Percentiles rank a stretch among this genome's conserved stretches.
phyloP scores from a whole-genome alignment of 1,140 invertebrate species.

The Atta texana region DNA sequence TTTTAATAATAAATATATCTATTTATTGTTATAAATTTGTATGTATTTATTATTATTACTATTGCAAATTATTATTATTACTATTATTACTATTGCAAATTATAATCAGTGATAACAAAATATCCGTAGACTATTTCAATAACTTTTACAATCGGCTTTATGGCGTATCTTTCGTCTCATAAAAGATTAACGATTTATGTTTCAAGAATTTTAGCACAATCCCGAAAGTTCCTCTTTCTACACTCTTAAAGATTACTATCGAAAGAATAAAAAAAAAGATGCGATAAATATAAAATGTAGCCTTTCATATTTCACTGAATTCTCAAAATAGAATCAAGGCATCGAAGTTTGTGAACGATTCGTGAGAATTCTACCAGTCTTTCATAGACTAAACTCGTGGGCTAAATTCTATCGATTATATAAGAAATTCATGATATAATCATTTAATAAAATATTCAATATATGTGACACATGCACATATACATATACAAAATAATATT shows the following conservation, averaged over 20 bases:
- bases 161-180: conserved; percentile 10
- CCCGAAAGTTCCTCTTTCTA: not conserved
- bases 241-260: not conserved
- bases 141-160: conserved; percentile 47
- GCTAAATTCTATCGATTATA: conserved; percentile 16
- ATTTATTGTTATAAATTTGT: not conserved
- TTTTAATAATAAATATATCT: not conserved
- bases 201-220: not conserved
- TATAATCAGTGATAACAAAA: not conserved
- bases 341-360: conserved; percentile 7
- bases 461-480: not conserved
- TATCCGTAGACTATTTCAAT: not conserved
- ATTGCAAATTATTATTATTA: not conserved
- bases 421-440: not conserved
- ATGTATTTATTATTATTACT: not conserved
- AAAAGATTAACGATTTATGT: conserved; percentile 28
- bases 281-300: conserved; percentile 21
- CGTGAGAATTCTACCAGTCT: not conserved
- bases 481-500: not conserved
- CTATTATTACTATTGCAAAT: conserved; percentile 8
- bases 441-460: conserved; percentile 6
- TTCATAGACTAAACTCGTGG: not conserved
- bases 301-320: conserved; percentile 23
- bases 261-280: not conserved
- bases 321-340: not conserved